These are phyloP conservation scores for Tyria jacobaeae DNA, from an alignment of 2,888 invertebrate species.

Conservation along the genomic window DNA sequence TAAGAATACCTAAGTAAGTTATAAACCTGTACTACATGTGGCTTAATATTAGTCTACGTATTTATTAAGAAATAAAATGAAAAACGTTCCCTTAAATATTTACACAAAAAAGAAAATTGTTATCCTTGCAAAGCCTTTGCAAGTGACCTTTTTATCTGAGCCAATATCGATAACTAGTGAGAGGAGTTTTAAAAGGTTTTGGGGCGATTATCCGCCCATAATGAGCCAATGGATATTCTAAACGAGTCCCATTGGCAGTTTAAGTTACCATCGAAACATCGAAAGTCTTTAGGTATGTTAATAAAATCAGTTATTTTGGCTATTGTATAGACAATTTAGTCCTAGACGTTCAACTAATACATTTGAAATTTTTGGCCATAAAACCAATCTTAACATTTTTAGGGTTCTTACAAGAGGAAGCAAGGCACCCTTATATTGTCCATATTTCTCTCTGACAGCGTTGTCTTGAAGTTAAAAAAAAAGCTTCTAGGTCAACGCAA, in stretches of 20 bases:
- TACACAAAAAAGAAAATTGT: background rate
- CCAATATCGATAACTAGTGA: background rate
- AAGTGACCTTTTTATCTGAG: conserved; percentile 10
- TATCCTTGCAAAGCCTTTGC: background rate
- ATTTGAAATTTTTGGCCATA: background rate
- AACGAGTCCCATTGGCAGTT: background rate
- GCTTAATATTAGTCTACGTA: no score
- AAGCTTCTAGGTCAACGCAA: no score
- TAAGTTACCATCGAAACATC: background rate
- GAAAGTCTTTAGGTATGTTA: conserved; percentile 1
- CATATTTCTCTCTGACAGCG: no score
- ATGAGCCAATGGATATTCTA: conserved; percentile 2
- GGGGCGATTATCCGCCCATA: conserved; percentile 6
- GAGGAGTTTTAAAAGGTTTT: background rate
- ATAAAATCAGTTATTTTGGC: background rate
- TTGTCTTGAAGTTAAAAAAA: no score
- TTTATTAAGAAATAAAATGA: background rate
- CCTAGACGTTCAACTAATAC: background rate
- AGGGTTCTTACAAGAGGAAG: no score
- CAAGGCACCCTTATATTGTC: no score
- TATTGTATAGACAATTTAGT: background rate
- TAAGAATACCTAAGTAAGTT: no score
- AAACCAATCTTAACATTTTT: background rate
- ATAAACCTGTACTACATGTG: no score
- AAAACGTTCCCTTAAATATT: background rate